phyloP scores from a whole-genome alignment of 2,888 invertebrate genomes.

The Cylindroiulus punctatus region DNA sequence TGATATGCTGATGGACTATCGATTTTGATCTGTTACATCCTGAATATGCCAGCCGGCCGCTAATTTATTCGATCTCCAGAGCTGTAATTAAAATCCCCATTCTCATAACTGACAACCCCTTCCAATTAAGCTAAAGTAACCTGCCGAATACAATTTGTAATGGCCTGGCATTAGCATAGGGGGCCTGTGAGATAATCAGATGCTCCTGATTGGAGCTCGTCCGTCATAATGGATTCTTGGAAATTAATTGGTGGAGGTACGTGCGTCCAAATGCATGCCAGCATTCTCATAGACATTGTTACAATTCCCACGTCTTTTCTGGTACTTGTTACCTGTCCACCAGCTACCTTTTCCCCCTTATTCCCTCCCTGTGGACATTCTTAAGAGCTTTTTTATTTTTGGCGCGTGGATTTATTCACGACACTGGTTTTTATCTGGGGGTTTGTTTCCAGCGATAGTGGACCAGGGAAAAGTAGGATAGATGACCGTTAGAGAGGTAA shows the following conservation, averaged over 20 bases:
- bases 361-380: background rate
- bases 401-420: slow-evolving; percentile 38
- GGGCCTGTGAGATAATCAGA: background rate
- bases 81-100: background rate
- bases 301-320: slow-evolving; percentile 1
- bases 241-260: slow-evolving; percentile 23
- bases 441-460: background rate
- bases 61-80: background rate
- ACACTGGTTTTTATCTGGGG: slow-evolving; percentile 17
- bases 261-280: background rate
- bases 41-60: background rate
- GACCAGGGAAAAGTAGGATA: background rate
- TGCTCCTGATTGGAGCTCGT: background rate
- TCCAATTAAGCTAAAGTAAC: background rate
- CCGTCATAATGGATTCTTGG: background rate
- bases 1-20: background rate
- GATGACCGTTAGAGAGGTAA: slow-evolving; percentile 13
- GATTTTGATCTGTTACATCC: too few relatives aligned
- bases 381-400: slow-evolving; percentile 31
- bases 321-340: background rate
- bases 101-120: background rate
- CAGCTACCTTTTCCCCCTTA: background rate
- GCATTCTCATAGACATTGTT: slow-evolving; percentile 22
- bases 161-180: background rate
- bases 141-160: slow-evolving; percentile 12